phyloP scores from a whole-genome alignment of 2,113 vertebrate species.

The Cygnus atratus region DNA sequence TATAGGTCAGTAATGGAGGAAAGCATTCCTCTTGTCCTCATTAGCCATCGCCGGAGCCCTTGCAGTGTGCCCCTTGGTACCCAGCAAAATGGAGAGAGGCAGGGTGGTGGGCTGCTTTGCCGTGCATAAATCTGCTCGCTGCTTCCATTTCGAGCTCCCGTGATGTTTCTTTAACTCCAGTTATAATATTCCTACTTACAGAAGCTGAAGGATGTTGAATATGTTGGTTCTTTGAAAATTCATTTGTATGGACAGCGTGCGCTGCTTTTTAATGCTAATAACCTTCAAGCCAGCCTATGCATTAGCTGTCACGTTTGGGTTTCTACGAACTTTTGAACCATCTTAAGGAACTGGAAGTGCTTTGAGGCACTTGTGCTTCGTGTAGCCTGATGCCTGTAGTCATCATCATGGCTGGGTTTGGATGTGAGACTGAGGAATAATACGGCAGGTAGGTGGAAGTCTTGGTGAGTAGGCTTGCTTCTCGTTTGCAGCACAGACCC shows the following conservation, averaged over 20 bases:
- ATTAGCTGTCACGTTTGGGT: background rate
- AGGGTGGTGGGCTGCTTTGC: background rate
- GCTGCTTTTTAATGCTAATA: background rate
- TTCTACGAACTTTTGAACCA: background rate
- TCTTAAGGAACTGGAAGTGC: background rate
- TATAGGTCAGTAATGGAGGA: background rate
- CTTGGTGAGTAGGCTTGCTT: background rate
- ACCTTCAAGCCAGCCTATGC: background rate
- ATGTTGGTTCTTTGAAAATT: background rate
- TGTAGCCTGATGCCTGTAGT: background rate
- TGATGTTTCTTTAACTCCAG: background rate
- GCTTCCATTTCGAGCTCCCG: background rate
- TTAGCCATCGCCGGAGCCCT: fast-evolving
- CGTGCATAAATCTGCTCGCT: background rate
- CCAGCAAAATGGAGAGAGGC: background rate
- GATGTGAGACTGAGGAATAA: background rate
- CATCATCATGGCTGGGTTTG: background rate
- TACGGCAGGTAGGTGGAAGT: background rate
- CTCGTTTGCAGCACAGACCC: background rate
- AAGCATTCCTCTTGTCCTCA: background rate
- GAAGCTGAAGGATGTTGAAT: background rate
- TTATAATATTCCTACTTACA: background rate
- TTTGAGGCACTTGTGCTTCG: background rate
- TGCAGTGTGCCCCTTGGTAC: background rate
- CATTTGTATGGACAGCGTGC: background rate